Conservation (phyloP, 2,888 invertebrate species). For the Anarsia innoxiella region DNA sequence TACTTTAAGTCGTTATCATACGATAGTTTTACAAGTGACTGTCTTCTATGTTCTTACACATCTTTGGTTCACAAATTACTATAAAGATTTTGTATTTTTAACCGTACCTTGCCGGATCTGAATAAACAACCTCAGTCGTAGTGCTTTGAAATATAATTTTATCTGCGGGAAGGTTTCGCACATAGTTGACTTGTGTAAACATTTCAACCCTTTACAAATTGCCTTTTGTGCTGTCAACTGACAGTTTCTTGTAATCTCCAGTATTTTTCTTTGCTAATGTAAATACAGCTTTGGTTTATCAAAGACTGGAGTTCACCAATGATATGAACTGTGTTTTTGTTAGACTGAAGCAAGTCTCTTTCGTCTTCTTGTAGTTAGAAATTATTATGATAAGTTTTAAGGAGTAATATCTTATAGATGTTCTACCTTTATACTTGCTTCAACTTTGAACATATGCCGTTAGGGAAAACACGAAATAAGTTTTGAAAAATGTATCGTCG, state of each 20-base stretch:
- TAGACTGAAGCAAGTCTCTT: too few relatives aligned
- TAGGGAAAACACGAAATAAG: slow-evolving; percentile 30
- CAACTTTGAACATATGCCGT: slow-evolving; percentile 14
- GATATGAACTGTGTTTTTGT: too few relatives aligned
- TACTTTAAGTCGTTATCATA: neutral
- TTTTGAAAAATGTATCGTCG: slow-evolving; percentile 39
- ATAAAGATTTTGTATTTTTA: slow-evolving; percentile 48
- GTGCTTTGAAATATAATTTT: slow-evolving; percentile 35
- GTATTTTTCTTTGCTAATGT: slow-evolving; percentile 28
- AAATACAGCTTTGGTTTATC: slow-evolving; percentile 28
- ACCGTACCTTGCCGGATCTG: slow-evolving; percentile 48
- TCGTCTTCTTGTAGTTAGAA: too few relatives aligned
- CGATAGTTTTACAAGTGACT: neutral
- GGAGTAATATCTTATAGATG: too few relatives aligned
- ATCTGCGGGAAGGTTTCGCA: slow-evolving; percentile 47
- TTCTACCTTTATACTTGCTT: neutral
- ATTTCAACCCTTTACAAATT: slow-evolving; percentile 46
- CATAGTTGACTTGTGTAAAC: slow-evolving; percentile 50
- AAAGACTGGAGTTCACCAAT: too few relatives aligned
- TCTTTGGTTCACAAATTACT: slow-evolving; percentile 16
- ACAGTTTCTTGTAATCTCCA: slow-evolving; percentile 30
- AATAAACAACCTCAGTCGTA: slow-evolving; percentile 47
- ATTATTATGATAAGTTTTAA: too few relatives aligned
- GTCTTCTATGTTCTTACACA: neutral
- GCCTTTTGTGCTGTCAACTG: slow-evolving; percentile 37